Conservation (phyloP, 2,797 vertebrate genomes). For the Percopsis omiscomaycus region DNA sequence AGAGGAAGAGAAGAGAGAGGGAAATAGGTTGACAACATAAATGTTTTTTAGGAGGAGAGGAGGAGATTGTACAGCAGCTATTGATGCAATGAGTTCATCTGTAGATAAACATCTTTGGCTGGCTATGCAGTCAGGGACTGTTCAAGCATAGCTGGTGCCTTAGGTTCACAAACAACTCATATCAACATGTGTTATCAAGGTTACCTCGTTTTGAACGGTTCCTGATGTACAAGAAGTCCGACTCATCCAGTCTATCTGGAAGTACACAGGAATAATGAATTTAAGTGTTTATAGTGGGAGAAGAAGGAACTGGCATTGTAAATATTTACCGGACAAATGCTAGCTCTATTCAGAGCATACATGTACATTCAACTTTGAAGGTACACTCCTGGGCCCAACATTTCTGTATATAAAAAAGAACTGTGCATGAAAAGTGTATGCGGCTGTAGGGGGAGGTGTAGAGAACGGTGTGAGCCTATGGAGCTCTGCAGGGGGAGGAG, state of each 20-base stretch:
- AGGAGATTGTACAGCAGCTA: neutral
- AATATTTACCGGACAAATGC: conserved; percentile 6
- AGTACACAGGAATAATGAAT: conserved; percentile 45
- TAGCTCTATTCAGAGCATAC: neutral
- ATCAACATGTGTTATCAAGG: conserved; percentile 1
- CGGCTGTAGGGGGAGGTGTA: no score
- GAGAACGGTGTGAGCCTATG: no score
- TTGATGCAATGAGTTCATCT: neutral
- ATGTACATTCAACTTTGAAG: neutral
- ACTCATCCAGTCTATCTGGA: conserved; percentile 78
- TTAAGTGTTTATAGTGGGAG: conserved; percentile 7
- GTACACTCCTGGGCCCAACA: no score
- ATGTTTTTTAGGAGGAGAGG: neutral
- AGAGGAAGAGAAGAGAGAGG: neutral
- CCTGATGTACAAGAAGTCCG: conserved; percentile 78
- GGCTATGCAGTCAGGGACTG: neutral
- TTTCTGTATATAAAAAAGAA: no score
- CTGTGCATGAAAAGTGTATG: no score
- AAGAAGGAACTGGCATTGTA: neutral
- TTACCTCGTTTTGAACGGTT: conserved; percentile 77
- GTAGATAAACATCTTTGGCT: neutral
- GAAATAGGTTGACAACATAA: neutral
- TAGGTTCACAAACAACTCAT: conserved; percentile 11
- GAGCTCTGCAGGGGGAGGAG: no score
- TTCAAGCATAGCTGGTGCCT: neutral